Conservation (phyloP, 2,797 vertebrate genomes). For the Ctenopoma multispine region DNA sequence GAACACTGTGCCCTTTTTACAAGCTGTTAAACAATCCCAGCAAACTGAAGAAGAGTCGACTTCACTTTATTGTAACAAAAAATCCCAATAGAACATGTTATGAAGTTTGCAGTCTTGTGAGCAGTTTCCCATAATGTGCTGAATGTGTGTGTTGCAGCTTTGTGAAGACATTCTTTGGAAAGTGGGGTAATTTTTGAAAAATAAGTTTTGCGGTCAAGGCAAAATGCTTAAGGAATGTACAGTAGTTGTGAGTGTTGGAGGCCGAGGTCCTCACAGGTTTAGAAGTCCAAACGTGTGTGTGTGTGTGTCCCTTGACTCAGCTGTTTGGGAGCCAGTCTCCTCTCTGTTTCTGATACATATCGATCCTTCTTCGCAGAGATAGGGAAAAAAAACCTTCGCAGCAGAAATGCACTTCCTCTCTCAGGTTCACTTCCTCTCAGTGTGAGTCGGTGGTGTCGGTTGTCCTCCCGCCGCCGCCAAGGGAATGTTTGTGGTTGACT, state of each 20-base stretch:
- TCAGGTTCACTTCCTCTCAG: constrained; percentile 66
- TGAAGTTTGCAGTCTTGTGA: not conserved
- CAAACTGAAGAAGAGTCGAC: not conserved
- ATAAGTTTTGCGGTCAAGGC: not conserved
- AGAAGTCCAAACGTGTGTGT: not conserved
- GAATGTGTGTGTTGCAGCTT: not conserved
- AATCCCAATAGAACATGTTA: not conserved
- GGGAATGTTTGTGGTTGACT: constrained; percentile 74
- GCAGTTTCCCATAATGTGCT: not conserved
- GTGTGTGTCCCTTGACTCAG: constrained; percentile 67
- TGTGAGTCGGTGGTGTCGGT: constrained; percentile 56
- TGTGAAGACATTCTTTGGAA: not conserved
- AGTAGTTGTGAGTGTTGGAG: not conserved
- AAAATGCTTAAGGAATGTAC: too few relatives aligned
- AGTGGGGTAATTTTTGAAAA: not conserved
- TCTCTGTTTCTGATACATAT: constrained; percentile 54
- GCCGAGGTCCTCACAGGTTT: constrained; percentile 3
- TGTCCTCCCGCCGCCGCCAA: constrained; percentile 22
- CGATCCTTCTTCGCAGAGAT: constrained; percentile 56
- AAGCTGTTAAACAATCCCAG: constrained; percentile 13
- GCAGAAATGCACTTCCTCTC: constrained; percentile 73
- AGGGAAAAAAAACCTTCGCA: constrained; percentile 45
- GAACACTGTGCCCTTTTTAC: not conserved
- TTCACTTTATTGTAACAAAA: not conserved
- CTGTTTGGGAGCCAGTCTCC: constrained; percentile 59